phyloP scores from a whole-genome alignment of 2,888 invertebrate species.

The Lamellibrachia columna region DNA sequence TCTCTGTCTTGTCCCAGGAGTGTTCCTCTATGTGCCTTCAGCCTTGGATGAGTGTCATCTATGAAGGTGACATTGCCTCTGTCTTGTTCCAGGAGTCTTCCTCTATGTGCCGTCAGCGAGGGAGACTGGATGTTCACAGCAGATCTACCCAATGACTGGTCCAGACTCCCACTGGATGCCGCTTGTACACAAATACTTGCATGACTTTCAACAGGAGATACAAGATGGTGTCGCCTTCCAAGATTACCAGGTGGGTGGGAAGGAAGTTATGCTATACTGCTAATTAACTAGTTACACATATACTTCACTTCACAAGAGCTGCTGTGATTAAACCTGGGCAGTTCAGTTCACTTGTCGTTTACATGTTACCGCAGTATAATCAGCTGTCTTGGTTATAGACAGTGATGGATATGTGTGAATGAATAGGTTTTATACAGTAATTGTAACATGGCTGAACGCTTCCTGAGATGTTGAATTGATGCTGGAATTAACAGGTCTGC shows the following conservation, averaged over 20 bases:
- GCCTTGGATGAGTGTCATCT: no score
- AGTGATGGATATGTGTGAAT: no score
- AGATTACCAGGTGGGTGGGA: background rate
- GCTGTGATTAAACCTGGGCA: no score
- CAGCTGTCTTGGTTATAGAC: no score
- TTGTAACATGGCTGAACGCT: no score
- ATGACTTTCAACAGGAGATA: background rate
- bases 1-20: no score
- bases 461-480: no score
- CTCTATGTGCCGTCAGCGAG: background rate
- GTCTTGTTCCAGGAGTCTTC: background rate
- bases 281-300: background rate
- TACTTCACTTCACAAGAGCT: background rate
- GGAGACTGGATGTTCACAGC: background rate
- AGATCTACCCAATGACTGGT: background rate
- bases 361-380: background rate
- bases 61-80: background rate
- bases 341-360: background rate
- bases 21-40: no score
- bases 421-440: no score
- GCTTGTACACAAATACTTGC: background rate
- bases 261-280: background rate
- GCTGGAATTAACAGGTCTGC: no score
- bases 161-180: background rate
- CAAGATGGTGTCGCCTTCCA: background rate